A percentile compares a stretch with the other conserved stretches of the same genome.
Evolutionary conservation across 2,888 invertebrate genomes (phyloP).

Genomic region (Drosophila barbarae): DNA sequence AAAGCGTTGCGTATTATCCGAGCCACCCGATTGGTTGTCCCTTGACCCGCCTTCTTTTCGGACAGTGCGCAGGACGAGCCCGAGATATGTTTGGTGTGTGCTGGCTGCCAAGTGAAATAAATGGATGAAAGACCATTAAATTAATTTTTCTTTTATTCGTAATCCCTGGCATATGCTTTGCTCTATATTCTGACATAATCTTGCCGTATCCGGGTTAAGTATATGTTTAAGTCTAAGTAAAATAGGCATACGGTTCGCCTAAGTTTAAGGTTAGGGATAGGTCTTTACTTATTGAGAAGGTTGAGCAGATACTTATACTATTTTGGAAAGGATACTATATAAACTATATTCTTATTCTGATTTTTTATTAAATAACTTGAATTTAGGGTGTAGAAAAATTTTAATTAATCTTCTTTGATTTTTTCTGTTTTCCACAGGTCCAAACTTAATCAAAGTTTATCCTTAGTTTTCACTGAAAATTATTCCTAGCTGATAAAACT

Average conservation of each 20-base stretch:
- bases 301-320: background rate
- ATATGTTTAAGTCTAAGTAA: constrained; percentile 1
- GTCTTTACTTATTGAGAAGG: too few relatives aligned
- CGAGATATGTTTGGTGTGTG: constrained; percentile 2
- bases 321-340: accelerated
- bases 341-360: background rate
- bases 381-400: background rate
- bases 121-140: constrained; percentile 41
- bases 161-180: constrained; percentile 8
- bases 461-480: background rate
- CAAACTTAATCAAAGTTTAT: background rate
- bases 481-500: background rate
- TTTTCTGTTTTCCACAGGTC: background rate
- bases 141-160: constrained; percentile 38
- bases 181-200: constrained; percentile 20
- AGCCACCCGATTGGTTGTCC: constrained; percentile 44
- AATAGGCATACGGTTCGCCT: too few relatives aligned
- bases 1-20: constrained; percentile 62
- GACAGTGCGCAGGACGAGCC: constrained; percentile 56
- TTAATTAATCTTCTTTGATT: background rate
- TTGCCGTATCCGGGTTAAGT: constrained; percentile 31
- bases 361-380: background rate
- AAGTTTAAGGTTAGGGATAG: background rate
- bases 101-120: constrained; percentile 32
- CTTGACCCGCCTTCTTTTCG: constrained; percentile 28